phyloP scores from a whole-genome alignment of 2,888 invertebrate genomes.

The Alviniconcha strummeri region DNA sequence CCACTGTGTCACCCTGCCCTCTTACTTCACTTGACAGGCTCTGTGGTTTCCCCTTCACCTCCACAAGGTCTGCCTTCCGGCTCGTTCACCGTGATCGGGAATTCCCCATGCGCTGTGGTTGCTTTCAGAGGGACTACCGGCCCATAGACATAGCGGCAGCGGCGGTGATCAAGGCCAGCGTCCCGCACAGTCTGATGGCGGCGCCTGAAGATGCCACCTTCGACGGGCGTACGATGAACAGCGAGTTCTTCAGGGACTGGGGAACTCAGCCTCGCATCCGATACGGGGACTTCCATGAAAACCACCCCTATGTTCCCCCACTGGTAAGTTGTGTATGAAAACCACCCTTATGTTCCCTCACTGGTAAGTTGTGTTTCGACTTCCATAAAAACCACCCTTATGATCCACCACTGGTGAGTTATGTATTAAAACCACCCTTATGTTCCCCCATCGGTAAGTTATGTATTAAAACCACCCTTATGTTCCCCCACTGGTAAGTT shows the following conservation, averaged over 20 bases:
- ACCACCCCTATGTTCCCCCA: conserved; percentile 63
- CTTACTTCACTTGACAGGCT: no score
- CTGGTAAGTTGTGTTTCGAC: not conserved
- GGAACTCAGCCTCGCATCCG: conserved; percentile 54
- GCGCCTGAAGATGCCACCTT: conserved; percentile 54
- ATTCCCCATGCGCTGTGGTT: not conserved
- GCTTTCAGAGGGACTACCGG: conserved; percentile 63
- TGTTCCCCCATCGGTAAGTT: no score
- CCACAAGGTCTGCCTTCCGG: not conserved
- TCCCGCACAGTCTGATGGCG: conserved; percentile 48
- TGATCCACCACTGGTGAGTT: not conserved
- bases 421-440: no score
- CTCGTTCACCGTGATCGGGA: not conserved
- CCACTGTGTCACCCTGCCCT: no score
- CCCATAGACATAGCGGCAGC: conserved; percentile 59
- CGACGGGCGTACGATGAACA: conserved; percentile 62
- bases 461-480: no score
- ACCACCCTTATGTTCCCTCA: not conserved
- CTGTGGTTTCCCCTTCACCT: not conserved
- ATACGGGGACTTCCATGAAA: conserved; percentile 69
- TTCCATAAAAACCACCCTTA: not conserved
- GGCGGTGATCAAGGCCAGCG: conserved; percentile 40
- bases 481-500: no score
- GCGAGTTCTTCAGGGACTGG: conserved; percentile 66
- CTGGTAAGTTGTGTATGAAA: conserved; percentile 6